These are phyloP conservation scores for Anas platyrhynchos DNA, from an alignment of 2,113 vertebrate genomes.

Conservation along the genomic window DNA sequence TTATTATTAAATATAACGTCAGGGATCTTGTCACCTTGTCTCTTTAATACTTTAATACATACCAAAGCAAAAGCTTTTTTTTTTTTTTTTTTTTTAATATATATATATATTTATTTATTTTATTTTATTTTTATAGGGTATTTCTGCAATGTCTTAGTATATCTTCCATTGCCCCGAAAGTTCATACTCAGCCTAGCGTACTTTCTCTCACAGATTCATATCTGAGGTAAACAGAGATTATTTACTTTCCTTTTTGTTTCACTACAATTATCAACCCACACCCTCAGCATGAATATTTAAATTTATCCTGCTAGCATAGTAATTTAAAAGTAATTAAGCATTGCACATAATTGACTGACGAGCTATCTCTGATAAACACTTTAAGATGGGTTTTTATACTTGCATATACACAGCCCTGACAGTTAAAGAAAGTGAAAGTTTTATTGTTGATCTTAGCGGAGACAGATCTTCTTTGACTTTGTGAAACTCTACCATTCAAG, in stretches of 20 bases:
- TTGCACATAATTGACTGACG: neutral
- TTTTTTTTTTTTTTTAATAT: too few relatives aligned
- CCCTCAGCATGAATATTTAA: neutral
- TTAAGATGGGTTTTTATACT: neutral
- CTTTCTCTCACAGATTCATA: neutral
- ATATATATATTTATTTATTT: too few relatives aligned
- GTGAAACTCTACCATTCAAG: neutral
- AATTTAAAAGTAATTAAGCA: slow-evolving; percentile 33
- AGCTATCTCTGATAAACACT: neutral
- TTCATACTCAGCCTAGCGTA: neutral
- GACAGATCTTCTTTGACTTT: neutral
- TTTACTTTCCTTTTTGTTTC: neutral
- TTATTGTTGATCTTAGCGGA: neutral
- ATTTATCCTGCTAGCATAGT: neutral
- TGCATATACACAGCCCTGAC: neutral
- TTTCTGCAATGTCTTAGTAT: neutral
- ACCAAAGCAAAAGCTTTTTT: neutral
- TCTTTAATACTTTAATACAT: neutral
- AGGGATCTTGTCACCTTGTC: neutral
- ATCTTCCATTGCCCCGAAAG: neutral
- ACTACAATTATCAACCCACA: neutral
- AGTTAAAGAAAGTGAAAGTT: neutral
- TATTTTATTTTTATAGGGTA: neutral
- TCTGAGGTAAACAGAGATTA: neutral
- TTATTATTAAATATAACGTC: neutral